Base-by-base conservation (phyloP, 2,888 invertebrate genomes). In the Aspidapion aeneum region DNA sequence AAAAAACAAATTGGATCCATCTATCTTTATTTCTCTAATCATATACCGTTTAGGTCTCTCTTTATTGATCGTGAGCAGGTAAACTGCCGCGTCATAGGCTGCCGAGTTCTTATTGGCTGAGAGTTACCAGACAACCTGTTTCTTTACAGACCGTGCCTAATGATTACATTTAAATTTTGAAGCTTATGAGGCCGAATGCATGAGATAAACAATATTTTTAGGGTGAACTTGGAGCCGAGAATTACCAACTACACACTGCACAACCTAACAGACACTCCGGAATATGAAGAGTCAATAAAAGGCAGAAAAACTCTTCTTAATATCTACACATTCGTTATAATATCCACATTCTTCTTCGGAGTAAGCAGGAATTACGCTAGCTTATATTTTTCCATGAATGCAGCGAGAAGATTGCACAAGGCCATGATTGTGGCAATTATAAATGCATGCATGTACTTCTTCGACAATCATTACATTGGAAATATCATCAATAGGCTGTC, bases 401-500 rank as follows among this genome's bases (percentile, higher is more conserved):
- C 72, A 1, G 69, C 72, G 0, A 66, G 67, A 35, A 71, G 61
- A 82, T 93, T 59, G 84, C 87, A 59, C 83, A 87, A 9, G 90
- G 91, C 75, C 89, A 91, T 56, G 84, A 62, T 68, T 1, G 63
- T 48, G 1, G 65, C 71, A 5, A 69, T 74, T 87, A 0, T 80
- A 86, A 3, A 86, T 86, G 66, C 87, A 87, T 20, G 78, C 80
- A 56, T 83, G 74, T 57, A 69, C 1, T 74, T 74, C 58, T 74
- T 74, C 57, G 74, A 74, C 61, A 70, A 66, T 17, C 83, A 18
- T 83, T 84, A 57, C 22, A 68, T 74, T 21, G 74, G 74, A n/a
- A 74, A 74, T 60, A 72, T 74, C 18, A 64, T 74, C 18, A 87
- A 87, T 74, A 86, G 87, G 73, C 90, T 90, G 55, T 86, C 86